Evolutionary conservation across 2,113 vertebrate genomes (phyloP), one percentile per base, ranked within the genome.

Genomic region (Podarcis raffonei): DNA sequence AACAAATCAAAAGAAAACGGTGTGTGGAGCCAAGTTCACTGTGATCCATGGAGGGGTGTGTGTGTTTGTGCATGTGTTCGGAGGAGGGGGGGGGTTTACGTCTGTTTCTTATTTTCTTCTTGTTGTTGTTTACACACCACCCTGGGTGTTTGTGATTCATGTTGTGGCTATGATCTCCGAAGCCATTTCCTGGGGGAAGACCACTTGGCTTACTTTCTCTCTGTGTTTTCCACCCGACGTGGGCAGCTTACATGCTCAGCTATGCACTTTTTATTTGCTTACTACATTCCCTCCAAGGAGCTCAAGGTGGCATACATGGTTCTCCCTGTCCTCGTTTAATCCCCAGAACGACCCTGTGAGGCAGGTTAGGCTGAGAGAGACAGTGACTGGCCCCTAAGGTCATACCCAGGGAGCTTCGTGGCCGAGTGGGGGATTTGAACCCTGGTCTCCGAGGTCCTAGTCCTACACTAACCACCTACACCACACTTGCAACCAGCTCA

Each of bases 1-100:
- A 94, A 88, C 83, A 88, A 91, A 8, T 72, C 35, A 35, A 6
- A 23, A 65, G 12, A 25, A 4, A 62, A 4, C 88, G 75, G 78
- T 3, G 0, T 42, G 4, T 0, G 0, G 75, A 62, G 8, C 85
- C 42, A 83, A 0, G 3, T 68, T 37, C 77, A 62, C 32, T 0
- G 0, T 0, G 16, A 25, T 35, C 6, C 15, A 0, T 57, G 83
- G 0, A 81, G 85, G 57, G 53, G 8, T 4, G 9, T 35, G 18
- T 23, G 16, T 42, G 16, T 18, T 59, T 37, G 57, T 11, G 9
- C 22, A 4, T 27, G 25, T 13, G 22, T 30, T 3, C 1, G 23
- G 23, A 16, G 22, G 27, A 8, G 30, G 6, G 3, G 30, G 1
- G 20, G 35, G 30, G 9, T 1, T 0, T 6, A 15, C 1, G 16